Conservation (phyloP, 2,888 invertebrate species). For the Cantharis nigra region DNA sequence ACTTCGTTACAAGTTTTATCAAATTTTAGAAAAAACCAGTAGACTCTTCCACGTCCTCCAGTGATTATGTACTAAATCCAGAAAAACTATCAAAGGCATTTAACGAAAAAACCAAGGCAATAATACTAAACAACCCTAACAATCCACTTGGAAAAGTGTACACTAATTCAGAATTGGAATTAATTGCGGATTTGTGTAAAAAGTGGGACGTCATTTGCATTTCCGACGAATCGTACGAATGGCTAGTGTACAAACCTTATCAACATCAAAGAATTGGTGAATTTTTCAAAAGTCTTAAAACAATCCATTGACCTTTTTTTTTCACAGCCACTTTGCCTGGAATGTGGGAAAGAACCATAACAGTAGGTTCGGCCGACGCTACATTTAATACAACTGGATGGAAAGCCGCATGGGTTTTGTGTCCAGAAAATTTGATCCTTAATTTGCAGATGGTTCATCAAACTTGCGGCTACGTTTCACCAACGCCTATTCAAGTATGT, state of each 20-base stretch:
- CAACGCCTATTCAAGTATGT: constrained; percentile 60
- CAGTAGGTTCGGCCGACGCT: constrained; percentile 97
- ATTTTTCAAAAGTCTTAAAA: not conserved
- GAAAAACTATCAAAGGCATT: not conserved
- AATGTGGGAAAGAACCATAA: constrained; percentile 99
- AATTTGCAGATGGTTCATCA: constrained; percentile 73
- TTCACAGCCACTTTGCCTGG: constrained; percentile 67
- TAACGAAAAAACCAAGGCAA: not conserved
- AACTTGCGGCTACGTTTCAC: constrained; percentile 75
- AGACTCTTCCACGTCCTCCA: not conserved
- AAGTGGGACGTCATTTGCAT: constrained; percentile 91
- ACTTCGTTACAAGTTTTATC: not conserved
- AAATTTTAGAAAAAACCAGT: not conserved
- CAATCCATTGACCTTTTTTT: not conserved
- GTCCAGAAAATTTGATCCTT: constrained; percentile 77
- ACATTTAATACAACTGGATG: constrained; percentile 97
- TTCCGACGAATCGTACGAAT: constrained; percentile 63
- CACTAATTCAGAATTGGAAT: constrained; percentile 64
- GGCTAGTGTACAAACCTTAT: constrained; percentile 85
- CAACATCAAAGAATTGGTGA: constrained; percentile 89
- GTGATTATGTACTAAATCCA: not conserved
- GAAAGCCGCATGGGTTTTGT: constrained; percentile 97
- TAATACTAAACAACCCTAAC: not conserved
- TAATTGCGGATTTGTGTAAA: constrained; percentile 88
- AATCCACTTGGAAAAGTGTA: not conserved